Percentiles rank a stretch among this genome's conserved stretches.
These are phyloP conservation scores for Bruchidius siliquastri DNA, from an alignment of 2,888 invertebrate genomes.

Conservation along the genomic window DNA sequence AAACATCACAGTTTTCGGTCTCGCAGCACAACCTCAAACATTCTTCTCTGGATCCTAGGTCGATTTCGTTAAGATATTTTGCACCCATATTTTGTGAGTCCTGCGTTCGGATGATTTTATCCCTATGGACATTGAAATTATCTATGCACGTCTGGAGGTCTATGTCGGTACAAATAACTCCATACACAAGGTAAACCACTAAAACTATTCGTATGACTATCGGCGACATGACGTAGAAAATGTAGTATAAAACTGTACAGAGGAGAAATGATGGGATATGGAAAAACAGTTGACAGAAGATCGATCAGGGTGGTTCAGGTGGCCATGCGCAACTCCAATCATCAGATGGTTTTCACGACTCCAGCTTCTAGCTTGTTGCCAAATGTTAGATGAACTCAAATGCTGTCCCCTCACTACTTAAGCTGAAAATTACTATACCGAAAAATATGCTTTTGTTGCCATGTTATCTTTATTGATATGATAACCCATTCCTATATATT, in stretches of 20 bases:
- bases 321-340: not conserved
- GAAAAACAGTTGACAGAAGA: not conserved
- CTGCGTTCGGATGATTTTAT: conserved; percentile 86
- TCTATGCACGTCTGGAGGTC: conserved; percentile 66
- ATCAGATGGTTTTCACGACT: not conserved
- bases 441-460: too few relatives aligned
- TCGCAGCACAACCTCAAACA: conserved; percentile 85
- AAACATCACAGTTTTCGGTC: conserved; percentile 82
- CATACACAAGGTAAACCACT: not conserved
- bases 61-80: conserved; percentile 79
- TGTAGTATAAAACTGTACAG: conserved; percentile 16
- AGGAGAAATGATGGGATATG: not conserved
- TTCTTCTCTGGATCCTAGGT: conserved; percentile 73
- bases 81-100: conserved; percentile 87
- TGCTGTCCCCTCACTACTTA: too few relatives aligned
- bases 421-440: too few relatives aligned
- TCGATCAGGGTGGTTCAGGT: not conserved
- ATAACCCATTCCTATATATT: too few relatives aligned
- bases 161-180: conserved; percentile 46
- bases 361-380: not conserved
- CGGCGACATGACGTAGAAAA: not conserved
- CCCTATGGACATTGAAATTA: conserved; percentile 79
- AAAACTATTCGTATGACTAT: not conserved
- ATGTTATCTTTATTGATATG: too few relatives aligned
- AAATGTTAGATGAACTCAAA: not conserved